phyloP scores from a whole-genome alignment of 2,797 vertebrate genomes.

The Threskiornis aethiopicus region DNA sequence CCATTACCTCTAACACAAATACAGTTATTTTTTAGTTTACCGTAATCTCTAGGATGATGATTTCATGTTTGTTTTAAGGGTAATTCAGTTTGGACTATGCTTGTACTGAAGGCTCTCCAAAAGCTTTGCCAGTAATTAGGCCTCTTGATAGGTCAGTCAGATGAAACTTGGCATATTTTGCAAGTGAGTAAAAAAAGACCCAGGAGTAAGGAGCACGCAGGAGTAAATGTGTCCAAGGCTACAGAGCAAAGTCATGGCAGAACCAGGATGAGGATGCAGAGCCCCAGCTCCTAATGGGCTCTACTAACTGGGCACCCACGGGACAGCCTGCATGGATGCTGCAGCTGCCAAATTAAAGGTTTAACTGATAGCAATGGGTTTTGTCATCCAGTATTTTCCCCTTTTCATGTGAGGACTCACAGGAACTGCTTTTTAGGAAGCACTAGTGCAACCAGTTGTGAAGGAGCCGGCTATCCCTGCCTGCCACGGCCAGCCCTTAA shows the following conservation, averaged over 20 bases:
- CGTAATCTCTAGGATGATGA: neutral
- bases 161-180: neutral
- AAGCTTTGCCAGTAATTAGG: neutral
- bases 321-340: neutral
- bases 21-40: neutral
- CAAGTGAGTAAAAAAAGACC: neutral
- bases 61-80: neutral
- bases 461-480: neutral
- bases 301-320: neutral
- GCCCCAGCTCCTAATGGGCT: neutral
- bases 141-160: neutral
- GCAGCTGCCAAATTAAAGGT: slow-evolving; percentile 30
- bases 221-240: neutral
- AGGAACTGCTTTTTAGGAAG: neutral
- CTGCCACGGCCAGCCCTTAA: accelerated
- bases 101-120: neutral
- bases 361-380: neutral
- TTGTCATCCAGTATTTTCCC: neutral
- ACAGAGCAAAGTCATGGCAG: neutral
- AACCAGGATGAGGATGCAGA: neutral
- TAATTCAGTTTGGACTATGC: neutral
- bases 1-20: neutral
- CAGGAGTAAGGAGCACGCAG: neutral
- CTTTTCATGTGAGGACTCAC: neutral
- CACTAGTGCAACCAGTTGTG: neutral